Conservation (phyloP, 2,888 invertebrate species). For the Ophion slaviceki region DNA sequence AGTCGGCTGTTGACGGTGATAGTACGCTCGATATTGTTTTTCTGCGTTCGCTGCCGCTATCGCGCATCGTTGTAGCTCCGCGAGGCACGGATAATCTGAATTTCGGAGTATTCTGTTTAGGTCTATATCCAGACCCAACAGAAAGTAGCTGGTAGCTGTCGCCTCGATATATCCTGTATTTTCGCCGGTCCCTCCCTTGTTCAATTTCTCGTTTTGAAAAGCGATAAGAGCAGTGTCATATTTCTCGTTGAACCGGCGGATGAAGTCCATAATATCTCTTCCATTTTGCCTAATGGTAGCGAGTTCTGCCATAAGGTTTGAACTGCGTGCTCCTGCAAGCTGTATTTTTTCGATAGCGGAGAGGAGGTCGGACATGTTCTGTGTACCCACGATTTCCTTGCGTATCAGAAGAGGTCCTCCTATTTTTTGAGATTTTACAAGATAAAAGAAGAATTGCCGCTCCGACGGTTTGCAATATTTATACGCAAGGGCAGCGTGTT, state of each 20-base stretch:
- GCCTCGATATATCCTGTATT: conserved; percentile 28
- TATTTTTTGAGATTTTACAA: conserved; percentile 16
- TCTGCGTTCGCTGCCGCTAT: conserved; percentile 33
- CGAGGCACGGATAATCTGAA: conserved; percentile 8
- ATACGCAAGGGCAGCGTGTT: conserved; percentile 9
- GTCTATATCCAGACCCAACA: conserved; percentile 23
- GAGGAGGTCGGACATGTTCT: conserved; percentile 22
- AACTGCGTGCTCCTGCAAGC: conserved; percentile 36
- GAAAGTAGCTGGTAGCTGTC: conserved; percentile 34
- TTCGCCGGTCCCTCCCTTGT: conserved; percentile 13
- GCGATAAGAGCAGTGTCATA: conserved; percentile 22
- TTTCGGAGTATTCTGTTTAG: conserved; percentile 31
- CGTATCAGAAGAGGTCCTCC: conserved; percentile 9
- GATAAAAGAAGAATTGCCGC: conserved; percentile 27
- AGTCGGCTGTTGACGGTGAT: background rate
- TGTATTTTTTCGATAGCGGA: conserved; percentile 23
- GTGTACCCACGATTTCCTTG: conserved; percentile 18
- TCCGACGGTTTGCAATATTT: conserved; percentile 25
- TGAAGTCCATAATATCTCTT: conserved; percentile 28
- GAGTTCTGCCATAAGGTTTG: conserved; percentile 27
- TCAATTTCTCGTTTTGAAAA: conserved; percentile 37
- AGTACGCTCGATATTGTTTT: conserved; percentile 33
- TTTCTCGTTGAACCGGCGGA: conserved; percentile 25
- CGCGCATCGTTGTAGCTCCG: conserved; percentile 17
- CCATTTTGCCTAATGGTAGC: conserved; percentile 26